These are phyloP conservation scores for Coecobrya sp. DNA, from an alignment of 2,888 invertebrate species.

Conservation along the genomic window DNA sequence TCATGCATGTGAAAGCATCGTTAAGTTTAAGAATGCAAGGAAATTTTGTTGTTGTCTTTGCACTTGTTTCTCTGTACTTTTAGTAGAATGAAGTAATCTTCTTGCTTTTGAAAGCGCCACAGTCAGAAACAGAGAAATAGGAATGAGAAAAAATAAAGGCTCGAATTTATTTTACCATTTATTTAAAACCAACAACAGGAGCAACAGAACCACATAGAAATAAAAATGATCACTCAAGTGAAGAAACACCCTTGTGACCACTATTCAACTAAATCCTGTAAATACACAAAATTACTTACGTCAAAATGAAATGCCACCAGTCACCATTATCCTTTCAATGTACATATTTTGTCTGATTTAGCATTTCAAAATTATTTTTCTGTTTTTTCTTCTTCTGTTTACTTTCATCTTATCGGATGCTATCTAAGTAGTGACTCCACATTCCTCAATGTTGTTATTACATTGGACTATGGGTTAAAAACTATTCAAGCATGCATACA, in stretches of 20 bases:
- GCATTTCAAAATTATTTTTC: conserved; percentile 62
- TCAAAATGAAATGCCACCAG: conserved; percentile 33
- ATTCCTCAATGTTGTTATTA: conserved; percentile 53
- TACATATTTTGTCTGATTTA: conserved; percentile 62
- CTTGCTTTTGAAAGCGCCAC: not conserved
- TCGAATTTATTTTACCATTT: conserved; percentile 37
- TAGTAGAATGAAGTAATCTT: not conserved
- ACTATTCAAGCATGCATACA: conserved; percentile 30
- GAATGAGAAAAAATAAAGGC: conserved; percentile 12
- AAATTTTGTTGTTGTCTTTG: not conserved
- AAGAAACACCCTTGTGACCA: conserved; percentile 21
- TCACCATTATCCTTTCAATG: conserved; percentile 20
- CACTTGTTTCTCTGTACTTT: conserved; percentile 6
- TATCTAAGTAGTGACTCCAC: conserved; percentile 63
- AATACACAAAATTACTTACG: conserved; percentile 31
- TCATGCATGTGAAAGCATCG: not conserved
- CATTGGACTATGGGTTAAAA: conserved; percentile 1
- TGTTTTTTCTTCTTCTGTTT: conserved; percentile 58
- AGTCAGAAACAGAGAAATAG: not conserved
- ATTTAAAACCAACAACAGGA: not conserved
- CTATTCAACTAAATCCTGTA: conserved; percentile 11
- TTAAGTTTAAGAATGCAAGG: not conserved
- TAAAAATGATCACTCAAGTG: not conserved
- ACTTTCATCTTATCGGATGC: conserved; percentile 79
- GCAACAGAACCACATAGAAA: not conserved